Evolutionary conservation across 2,888 invertebrate genomes (phyloP).

Genomic region (Chymomyza amoena): DNA sequence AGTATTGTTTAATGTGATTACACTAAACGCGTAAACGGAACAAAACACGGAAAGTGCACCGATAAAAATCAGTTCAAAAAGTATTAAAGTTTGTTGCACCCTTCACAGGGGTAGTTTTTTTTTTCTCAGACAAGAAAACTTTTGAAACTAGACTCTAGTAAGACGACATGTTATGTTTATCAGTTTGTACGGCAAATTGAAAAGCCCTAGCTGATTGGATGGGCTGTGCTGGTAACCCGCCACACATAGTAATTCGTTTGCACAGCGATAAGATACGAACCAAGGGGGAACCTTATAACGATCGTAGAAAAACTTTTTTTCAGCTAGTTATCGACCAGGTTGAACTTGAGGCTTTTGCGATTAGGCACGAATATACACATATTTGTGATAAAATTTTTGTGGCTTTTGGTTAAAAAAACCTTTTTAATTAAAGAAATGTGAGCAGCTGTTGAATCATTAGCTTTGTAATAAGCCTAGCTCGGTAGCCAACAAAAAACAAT

Average conservation of each 20-base stretch:
- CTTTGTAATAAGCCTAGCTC: not conserved
- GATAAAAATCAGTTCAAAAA: slow-evolving; percentile 49
- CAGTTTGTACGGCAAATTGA: not conserved
- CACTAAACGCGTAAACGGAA: slow-evolving; percentile 39
- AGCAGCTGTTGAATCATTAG: not conserved
- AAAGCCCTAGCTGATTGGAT: not conserved
- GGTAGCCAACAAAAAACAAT: not conserved
- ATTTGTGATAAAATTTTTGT: not conserved
- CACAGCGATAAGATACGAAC: not conserved
- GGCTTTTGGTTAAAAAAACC: not conserved
- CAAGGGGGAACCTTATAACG: not conserved
- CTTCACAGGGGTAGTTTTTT: not conserved
- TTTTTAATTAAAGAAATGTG: not conserved
- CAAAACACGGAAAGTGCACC: slow-evolving; percentile 26
- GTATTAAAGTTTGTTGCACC: slow-evolving; percentile 57
- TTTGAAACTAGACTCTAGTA: not conserved
- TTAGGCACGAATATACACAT: not conserved
- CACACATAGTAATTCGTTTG: not conserved
- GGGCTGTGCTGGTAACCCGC: not conserved
- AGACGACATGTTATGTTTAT: not conserved
- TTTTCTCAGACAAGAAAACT: too few relatives aligned
- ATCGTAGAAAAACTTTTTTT: not conserved
- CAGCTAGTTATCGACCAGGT: not conserved
- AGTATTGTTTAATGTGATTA: slow-evolving; percentile 62
- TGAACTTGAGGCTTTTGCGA: not conserved